Percentiles rank a stretch among this genome's conserved stretches.
Conservation (phyloP, 2,113 vertebrate species). For the Camelus dromedarius region DNA sequence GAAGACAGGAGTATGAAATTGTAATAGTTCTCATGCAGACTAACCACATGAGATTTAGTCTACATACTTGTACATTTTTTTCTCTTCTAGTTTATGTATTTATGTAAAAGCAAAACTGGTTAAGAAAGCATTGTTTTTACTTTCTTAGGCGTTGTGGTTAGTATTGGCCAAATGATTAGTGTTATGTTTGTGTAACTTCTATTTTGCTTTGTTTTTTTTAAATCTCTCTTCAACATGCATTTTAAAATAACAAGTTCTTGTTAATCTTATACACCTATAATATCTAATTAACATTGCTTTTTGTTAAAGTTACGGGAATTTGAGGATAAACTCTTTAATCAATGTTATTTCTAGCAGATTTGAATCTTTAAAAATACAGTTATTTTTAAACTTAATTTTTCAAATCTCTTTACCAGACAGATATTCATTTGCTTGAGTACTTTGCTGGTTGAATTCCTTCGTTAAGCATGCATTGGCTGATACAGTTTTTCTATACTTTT, state of each 20-base stretch:
- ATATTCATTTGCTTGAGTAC: background rate
- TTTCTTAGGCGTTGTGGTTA: background rate
- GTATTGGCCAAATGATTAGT: background rate
- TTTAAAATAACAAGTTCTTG: background rate
- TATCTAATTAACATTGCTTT: background rate
- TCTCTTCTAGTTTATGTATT: constrained; percentile 9
- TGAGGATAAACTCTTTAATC: background rate
- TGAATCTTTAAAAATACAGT: background rate
- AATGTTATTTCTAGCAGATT: constrained; percentile 9
- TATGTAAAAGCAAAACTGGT: background rate
- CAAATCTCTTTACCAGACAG: background rate
- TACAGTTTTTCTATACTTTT: constrained; percentile 1
- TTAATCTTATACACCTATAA: background rate
- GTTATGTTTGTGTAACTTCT: background rate
- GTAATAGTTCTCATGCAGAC: constrained; percentile 19
- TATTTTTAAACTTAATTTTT: constrained; percentile 16
- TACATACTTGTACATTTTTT: background rate
- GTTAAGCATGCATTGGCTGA: background rate
- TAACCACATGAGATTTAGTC: constrained; percentile 33
- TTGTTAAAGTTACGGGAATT: background rate
- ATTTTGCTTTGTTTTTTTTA: constrained; percentile 22
- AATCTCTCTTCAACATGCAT: background rate
- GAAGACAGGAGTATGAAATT: constrained; percentile 16
- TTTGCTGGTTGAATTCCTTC: background rate
- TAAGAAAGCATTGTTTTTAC: constrained; percentile 19